phyloP scores from a whole-genome alignment of 1,140 invertebrate species.

The Globodera ellingtonae region DNA sequence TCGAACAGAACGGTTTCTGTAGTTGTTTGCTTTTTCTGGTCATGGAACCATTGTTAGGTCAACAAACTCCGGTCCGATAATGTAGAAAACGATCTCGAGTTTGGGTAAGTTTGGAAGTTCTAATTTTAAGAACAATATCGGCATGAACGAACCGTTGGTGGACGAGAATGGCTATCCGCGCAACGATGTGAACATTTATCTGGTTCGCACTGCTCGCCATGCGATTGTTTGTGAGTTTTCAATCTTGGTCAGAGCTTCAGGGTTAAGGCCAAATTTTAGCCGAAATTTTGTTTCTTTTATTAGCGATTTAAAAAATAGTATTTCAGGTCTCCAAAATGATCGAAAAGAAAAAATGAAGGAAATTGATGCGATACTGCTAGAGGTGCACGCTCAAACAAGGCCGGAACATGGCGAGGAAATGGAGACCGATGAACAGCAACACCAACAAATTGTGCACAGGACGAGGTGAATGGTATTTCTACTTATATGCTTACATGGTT shows the following conservation, averaged over 20 bases:
- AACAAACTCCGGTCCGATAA: neutral
- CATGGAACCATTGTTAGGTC: neutral
- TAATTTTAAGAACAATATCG: constrained; percentile 23
- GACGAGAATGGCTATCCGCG: constrained; percentile 83
- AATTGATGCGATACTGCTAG: constrained; percentile 78
- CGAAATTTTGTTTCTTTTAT: neutral
- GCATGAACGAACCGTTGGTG: constrained; percentile 71
- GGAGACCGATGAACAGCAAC: neutral
- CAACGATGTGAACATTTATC: constrained; percentile 76
- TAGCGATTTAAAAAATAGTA: neutral
- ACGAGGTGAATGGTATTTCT: neutral
- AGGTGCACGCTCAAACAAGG: constrained; percentile 67
- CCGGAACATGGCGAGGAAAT: neutral
- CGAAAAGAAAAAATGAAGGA: constrained; percentile 79
- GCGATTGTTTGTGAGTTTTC: constrained; percentile 22
- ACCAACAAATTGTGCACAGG: neutral
- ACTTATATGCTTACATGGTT: no score
- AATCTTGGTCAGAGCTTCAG: neutral
- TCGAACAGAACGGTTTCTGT: neutral
- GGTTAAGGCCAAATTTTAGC: neutral
- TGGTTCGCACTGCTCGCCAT: neutral
- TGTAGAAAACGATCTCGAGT: neutral
- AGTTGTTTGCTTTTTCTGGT: neutral
- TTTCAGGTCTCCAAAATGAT: constrained; percentile 68
- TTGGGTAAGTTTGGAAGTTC: neutral